Evolutionary conservation across 2,113 vertebrate genomes (phyloP), one percentile per base, ranked within the genome.

Genomic region (Aegotheles bennettii): DNA sequence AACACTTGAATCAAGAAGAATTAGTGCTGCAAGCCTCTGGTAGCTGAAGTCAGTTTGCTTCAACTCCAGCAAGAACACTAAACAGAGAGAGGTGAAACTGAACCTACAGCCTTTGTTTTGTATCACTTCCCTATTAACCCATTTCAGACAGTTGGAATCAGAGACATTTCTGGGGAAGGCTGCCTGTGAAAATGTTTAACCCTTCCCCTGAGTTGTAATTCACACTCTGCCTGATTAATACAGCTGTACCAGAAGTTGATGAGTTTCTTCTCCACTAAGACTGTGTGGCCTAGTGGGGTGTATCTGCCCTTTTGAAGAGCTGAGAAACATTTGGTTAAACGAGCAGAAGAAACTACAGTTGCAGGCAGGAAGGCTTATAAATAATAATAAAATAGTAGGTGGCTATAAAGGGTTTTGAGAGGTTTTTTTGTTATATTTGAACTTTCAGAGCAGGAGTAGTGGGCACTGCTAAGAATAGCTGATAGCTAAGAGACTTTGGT

Each of bases 71-170:
- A 89, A 87, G 20, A 89, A 6, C 17, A 65, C 11, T 2, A 40
- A 82, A 15, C 5, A 43, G 7, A 54, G 4, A 71, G 11, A 68
- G 16, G 53, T 36, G 2, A 90, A 92, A 54, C 63, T 35, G 5
- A 26, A 2, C 16, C 16, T 31, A 8, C 8, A 75, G n/a, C 35
- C 50, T 65, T 61, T 68, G 8, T 59, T 85, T 78, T 48, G 1
- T 13, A 81, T 19, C n/a, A 28, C 25, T 61, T 68, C 4, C 25
- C 21, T 31, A 57, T 91, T 85, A 92, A 53, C 48, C 48, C 53
- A 0, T 40, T 31, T 21, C 16, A 69, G 20, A 0, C 1, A 60
- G 17, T 6, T 51, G 4, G 4, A 82, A 16, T 42, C 11, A 51
- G 12, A 90, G 29, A 11, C 31, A 40, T 67, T 48, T 26, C 38